A percentile compares a stretch with the other conserved stretches of the same genome.
Evolutionary conservation across 1,140 invertebrate genomes (phyloP).

Genomic region (Asbolus verrucosus): DNA sequence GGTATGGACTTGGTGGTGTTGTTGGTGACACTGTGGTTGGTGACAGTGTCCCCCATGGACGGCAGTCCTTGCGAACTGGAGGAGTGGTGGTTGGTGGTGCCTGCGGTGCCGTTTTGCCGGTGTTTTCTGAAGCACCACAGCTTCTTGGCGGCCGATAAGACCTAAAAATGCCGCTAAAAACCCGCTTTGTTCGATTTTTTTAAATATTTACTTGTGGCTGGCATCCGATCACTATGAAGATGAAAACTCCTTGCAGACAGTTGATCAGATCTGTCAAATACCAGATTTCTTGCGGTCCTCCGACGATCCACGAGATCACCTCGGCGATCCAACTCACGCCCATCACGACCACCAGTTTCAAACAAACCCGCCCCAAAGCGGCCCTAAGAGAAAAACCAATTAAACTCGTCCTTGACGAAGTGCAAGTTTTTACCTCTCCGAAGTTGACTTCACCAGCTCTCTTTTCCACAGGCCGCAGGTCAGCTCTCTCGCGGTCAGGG

Average conservation of each 20-base stretch:
- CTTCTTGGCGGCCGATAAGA: slow-evolving; percentile 76
- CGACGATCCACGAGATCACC: slow-evolving; percentile 79
- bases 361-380: slow-evolving; percentile 81
- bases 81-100: slow-evolving; percentile 70
- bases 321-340: slow-evolving; percentile 88
- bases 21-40: slow-evolving; percentile 67
- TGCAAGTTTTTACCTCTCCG: slow-evolving; percentile 79
- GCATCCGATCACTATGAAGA: slow-evolving; percentile 89
- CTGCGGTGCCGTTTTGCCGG: slow-evolving; percentile 67
- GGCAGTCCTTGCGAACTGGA: slow-evolving; percentile 80
- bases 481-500: slow-evolving; percentile 83
- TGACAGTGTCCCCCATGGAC: slow-evolving; percentile 79
- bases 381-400: slow-evolving; percentile 72
- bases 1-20: slow-evolving; percentile 64
- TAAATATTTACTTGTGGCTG: slow-evolving; percentile 80
- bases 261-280: slow-evolving; percentile 86
- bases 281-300: slow-evolving; percentile 82
- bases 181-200: neutral
- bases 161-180: slow-evolving; percentile 61
- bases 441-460: slow-evolving; percentile 87
- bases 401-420: too few relatives aligned
- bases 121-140: slow-evolving; percentile 72
- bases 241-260: slow-evolving; percentile 87
- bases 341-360: slow-evolving; percentile 88
- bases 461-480: slow-evolving; percentile 89